These are phyloP conservation scores for Hycleus phaleratus DNA, from an alignment of 1,140 invertebrate genomes.

Conservation along the genomic window DNA sequence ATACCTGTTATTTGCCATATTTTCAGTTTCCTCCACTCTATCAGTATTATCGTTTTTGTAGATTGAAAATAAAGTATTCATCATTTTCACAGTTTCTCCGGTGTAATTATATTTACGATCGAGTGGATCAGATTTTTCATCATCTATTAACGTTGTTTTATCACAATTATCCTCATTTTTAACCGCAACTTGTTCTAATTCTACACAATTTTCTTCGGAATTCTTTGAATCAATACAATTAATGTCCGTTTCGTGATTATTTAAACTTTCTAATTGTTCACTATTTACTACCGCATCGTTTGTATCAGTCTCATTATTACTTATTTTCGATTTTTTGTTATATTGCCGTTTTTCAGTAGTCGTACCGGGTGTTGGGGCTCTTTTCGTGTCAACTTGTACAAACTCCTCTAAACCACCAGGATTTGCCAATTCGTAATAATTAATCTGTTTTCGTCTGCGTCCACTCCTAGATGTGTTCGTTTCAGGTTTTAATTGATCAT, in stretches of 20 bases:
- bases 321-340: not conserved
- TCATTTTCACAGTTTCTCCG: conserved; percentile 14
- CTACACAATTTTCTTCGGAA: no score
- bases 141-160: no score
- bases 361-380: no score
- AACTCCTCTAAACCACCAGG: not conserved
- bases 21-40: not conserved
- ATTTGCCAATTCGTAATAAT: conserved; percentile 17
- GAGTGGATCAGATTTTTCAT: no score
- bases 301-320: not conserved
- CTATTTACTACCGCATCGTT: not conserved
- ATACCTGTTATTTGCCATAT: conserved; percentile 1
- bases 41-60: conserved; percentile 10
- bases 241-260: not conserved
- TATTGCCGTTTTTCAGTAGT: not conserved
- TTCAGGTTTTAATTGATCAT: no score
- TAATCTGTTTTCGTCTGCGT: conserved; percentile 7
- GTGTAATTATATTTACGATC: conserved; percentile 7
- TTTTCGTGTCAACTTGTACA: no score
- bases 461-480: not conserved
- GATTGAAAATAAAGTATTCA: conserved; percentile 11
- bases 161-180: no score
- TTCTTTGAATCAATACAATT: no score
- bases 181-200: no score
- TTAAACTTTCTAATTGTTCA: not conserved